Evolutionary conservation across 2,113 vertebrate species (phyloP), one percentile per base, ranked within the genome.

Genomic region (Thymallus thymallus): DNA sequence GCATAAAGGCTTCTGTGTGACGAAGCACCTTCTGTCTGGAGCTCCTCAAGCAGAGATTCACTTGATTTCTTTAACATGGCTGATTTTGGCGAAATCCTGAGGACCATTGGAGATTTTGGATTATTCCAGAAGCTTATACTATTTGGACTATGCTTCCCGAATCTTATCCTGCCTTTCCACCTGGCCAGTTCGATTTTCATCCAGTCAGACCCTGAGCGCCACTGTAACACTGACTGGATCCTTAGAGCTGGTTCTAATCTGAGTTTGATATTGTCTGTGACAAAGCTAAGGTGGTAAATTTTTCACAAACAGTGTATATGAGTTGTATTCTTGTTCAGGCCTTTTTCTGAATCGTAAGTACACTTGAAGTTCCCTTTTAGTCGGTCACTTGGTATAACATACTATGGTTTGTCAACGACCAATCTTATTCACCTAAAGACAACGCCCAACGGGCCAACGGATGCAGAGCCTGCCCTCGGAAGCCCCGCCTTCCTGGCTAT

Each of bases 131-230:
- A 92, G 62, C 6, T 81, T 62, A 68, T 93, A 41, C 73, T 95
- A 65, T 55, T 95, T 26, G 72, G 92, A 6, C 72, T 94, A 0
- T 63, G 86, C 58, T 5, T 94, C 20, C 91, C 91, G 66, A 29
- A 85, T 73, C 4, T 86, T 85, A 58, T 88, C 70, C 18, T 82
- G 13, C 58, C 91, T 7, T 94, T 94, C 80, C 90, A 90, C 60
- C 85, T 95, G 72, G 93, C 94, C 4, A 86, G 87, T 35, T 90
- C 96, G 1, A 74, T 95, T 26, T 96, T 96, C 14, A 90, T 90
- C 76, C 87, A 92, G 6, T n/a, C 81, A 0, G 10, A 89, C 0
- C 91, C 92, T 20, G 69, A 87, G 0, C 87, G 94, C 29, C 76
- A 88, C 84, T 97, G 95, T 0, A 72, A 92, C 29, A 93, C 91